Evolutionary conservation across 1,140 invertebrate genomes (phyloP), one percentile per base, ranked within the genome.

Genomic region (Babylonia areolata): DNA sequence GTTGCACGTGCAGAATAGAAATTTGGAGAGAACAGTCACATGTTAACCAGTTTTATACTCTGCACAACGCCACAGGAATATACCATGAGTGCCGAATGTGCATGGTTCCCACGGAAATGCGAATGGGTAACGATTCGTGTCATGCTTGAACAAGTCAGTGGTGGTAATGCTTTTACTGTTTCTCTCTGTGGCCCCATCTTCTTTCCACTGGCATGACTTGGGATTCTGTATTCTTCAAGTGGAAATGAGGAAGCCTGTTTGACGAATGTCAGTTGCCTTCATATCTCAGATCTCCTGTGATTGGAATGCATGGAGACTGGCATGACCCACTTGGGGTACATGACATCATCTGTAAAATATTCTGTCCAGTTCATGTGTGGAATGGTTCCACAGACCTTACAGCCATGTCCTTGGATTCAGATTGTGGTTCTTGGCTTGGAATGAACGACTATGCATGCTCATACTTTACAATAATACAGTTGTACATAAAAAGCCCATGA

Each of bases 1-100:
- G n/a, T n/a, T n/a, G n/a, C n/a, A n/a, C n/a, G n/a, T n/a, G n/a
- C n/a, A n/a, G n/a, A n/a, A n/a, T n/a, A n/a, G n/a, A n/a, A n/a
- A n/a, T n/a, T n/a, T n/a, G 46, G 46, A 51, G 42, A 51, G 46
- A 51, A 17, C 9, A 17, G 17, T 9, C 46, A 51, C 46, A 51
- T n/a, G n/a, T 51, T 51, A 51, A 51, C 46, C 46, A 51, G 46
- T 51, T 9, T 51, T 51, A 51, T 51, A 17, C 9, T 51, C 9
- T 51, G 17, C 46, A 9, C 17, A 12, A 17, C 46, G 40, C 37
- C 75, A 20, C 75, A 77, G 75, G 75, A 40, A 35, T 40, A 6
- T 77, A 40, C 75, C 37, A 3, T 40, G 75, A 77, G 75, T 39
- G 35, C 75, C 35, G 39, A 77, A 77, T 77, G 39, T 77, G 75